Evolutionary conservation across 2,113 vertebrate species (phyloP).

Genomic region (Elephas maximus): DNA sequence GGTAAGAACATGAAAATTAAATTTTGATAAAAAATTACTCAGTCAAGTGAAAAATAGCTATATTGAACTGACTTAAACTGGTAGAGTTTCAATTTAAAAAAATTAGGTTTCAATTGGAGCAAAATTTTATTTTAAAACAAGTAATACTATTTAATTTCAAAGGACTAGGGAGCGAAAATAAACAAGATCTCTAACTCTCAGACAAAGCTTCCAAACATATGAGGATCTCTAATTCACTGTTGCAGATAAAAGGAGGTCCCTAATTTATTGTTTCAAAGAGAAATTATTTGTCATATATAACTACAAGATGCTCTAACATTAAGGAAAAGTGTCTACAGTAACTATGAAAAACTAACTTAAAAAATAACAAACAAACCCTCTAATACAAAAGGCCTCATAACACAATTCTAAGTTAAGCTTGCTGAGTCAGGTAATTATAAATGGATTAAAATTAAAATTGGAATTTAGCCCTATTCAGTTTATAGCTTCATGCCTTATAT

Average conservation of each 20-base stretch:
- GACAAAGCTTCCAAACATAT: neutral
- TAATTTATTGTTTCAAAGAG: neutral
- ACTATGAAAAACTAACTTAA: neutral
- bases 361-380: neutral
- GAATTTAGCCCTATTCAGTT: neutral
- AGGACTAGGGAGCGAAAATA: neutral
- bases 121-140: constrained; percentile 58
- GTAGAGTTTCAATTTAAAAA: neutral
- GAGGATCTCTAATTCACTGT: neutral
- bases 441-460: constrained; percentile 6
- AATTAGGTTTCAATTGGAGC: neutral
- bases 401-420: constrained; percentile 9
- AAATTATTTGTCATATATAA: neutral
- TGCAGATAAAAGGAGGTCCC: neutral
- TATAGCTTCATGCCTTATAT: neutral
- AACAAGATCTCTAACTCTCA: constrained; percentile 3
- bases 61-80: neutral
- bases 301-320: neutral
- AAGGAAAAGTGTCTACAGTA: neutral
- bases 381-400: neutral
- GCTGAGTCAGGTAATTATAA: neutral
- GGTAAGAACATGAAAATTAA: constrained; percentile 21
- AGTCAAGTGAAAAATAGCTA: neutral
- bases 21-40: neutral
- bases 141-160: neutral